Evolutionary conservation across 2,888 invertebrate genomes (phyloP), one percentile per base, ranked within the genome.

Genomic region (Catocala fraxini): DNA sequence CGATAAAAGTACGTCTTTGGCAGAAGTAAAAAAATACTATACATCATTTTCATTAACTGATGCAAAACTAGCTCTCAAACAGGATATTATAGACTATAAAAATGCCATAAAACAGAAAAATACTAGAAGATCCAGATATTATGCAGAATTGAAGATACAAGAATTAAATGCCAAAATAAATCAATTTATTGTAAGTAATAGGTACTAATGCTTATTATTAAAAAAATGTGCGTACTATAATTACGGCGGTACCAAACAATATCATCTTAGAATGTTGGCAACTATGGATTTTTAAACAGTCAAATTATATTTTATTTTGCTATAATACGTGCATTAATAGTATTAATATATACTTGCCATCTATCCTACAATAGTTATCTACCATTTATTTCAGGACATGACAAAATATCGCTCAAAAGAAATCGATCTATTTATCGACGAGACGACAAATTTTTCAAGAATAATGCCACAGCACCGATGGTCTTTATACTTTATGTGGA

Each of bases 401-500:
- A 62, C 54, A 39, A 42, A 41, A 41, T n/a, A 56, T 51, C 65
- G 69, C 6, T 4, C 66, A 0, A 59, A 55, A 43, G 65, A 63
- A 42, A 48, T 72, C 4, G 13, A 13, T 34, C 5, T 75, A 5
- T 13, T 39, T 13, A 43, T 77, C 51, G 39, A 52, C 46, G 0
- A 5, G 6, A 5, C 3, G 6, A 77, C 77, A 7, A 41, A 75
- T 55, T 77, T 77, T 59, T 65, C 67, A 3, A 33, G n/a, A 9
- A 76, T 86, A 6, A 51, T 64, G 13, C 6, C 49, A 0, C 51
- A 68, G 53, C 79, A 88, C 35, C 87, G 92, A 47, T 93, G 92
- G 92, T 68, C 75, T 12, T 59, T 89, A 51, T 93, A 92, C 69
- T 92, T 88, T 58, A 82, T 59, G 56, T 92, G 91, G 91, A 79